Evolutionary conservation across 2,797 vertebrate species (phyloP).

Genomic region (Hyperoplus immaculatus): DNA sequence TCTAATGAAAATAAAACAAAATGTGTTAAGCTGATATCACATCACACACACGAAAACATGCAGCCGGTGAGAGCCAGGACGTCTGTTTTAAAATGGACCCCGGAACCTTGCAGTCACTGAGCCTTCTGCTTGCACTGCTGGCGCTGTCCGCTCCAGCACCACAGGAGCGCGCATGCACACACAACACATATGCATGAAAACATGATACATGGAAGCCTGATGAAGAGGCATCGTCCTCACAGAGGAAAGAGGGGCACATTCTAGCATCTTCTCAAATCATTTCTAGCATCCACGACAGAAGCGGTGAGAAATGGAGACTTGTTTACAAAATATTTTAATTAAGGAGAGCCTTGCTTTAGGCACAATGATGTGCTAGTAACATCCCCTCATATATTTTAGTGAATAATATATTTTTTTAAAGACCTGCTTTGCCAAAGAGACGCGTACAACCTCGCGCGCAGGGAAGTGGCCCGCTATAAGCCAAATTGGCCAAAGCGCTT

Average conservation of each 20-base stretch:
- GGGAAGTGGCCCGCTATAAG: slow-evolving; percentile 59
- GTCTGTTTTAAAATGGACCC: slow-evolving; percentile 82
- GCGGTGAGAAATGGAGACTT: slow-evolving; percentile 12
- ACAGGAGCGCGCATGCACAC: slow-evolving; percentile 37
- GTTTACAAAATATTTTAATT: slow-evolving; percentile 35
- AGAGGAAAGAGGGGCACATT: slow-evolving; percentile 16
- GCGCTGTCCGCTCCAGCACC: slow-evolving; percentile 86
- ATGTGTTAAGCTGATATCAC: slow-evolving; percentile 39
- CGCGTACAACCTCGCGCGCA: slow-evolving; percentile 58
- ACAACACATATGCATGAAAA: slow-evolving; percentile 25
- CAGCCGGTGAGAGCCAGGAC: slow-evolving; percentile 55
- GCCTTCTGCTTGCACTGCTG: slow-evolving; percentile 73
- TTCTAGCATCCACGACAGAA: not conserved
- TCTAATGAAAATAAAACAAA: too few species aligned
- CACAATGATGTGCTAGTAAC: slow-evolving; percentile 5
- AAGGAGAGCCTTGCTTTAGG: not conserved
- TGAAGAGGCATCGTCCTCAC: not conserved
- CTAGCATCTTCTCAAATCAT: slow-evolving; percentile 1
- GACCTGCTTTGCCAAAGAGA: slow-evolving; percentile 18
- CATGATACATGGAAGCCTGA: slow-evolving; percentile 31
- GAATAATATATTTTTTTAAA: not conserved
- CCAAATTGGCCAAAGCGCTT: slow-evolving; percentile 58
- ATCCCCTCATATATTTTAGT: not conserved
- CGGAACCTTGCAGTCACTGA: slow-evolving; percentile 65
- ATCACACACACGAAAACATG: slow-evolving; percentile 34